phyloP scores from a whole-genome alignment of 2,888 invertebrate genomes.

The Drosophila atripex region DNA sequence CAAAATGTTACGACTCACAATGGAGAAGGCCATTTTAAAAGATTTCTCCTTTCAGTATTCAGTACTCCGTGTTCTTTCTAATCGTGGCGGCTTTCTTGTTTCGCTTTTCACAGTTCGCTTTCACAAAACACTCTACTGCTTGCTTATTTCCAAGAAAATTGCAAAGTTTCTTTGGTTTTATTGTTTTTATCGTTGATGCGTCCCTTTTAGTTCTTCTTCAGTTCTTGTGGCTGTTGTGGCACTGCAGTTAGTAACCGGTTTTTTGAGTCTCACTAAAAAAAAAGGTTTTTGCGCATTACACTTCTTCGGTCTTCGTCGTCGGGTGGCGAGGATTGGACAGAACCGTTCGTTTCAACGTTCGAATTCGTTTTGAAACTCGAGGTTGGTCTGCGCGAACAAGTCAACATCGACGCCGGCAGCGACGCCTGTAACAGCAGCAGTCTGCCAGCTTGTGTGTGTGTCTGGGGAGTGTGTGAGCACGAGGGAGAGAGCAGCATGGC shows the following conservation, averaged over 20 bases:
- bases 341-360: slow-evolving; percentile 73
- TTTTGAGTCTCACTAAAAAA: slow-evolving; percentile 39
- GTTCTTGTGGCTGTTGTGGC: slow-evolving; percentile 30
- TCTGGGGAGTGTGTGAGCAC: slow-evolving; percentile 2
- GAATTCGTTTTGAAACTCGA: slow-evolving; percentile 68
- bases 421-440: slow-evolving; percentile 30
- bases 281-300: slow-evolving; percentile 57
- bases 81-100: slow-evolving; percentile 12
- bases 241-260: slow-evolving; percentile 68
- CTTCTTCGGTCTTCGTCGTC: slow-evolving; percentile 40
- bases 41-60: slow-evolving; percentile 22
- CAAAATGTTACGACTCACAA: slow-evolving; percentile 77
- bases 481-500: slow-evolving; percentile 10
- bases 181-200: slow-evolving; percentile 29
- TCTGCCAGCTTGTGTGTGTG: neutral
- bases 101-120: slow-evolving; percentile 17
- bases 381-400: slow-evolving; percentile 56
- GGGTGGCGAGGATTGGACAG: slow-evolving; percentile 46
- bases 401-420: slow-evolving; percentile 40
- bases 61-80: neutral
- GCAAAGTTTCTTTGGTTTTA: slow-evolving; percentile 39
- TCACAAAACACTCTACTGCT: slow-evolving; percentile 23
- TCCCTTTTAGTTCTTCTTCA: slow-evolving; percentile 2
- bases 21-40: slow-evolving; percentile 67
- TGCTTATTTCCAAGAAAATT: slow-evolving; percentile 44